Base-by-base conservation (phyloP, 1,140 invertebrate genomes). In the Pteromalus puparum region DNA sequence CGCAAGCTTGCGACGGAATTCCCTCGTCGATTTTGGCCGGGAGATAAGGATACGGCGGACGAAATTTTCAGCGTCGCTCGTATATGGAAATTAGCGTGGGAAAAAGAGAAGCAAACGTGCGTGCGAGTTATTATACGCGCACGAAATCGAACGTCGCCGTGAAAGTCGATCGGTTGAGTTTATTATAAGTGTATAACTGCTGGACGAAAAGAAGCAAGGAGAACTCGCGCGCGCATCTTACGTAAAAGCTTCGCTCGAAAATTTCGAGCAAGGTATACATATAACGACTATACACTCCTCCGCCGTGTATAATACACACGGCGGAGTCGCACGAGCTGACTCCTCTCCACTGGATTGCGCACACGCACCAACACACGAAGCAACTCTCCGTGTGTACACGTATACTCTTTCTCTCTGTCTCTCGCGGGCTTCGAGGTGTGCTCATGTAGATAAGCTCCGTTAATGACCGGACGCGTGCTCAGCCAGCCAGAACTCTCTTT, bases 391-490 rank as follows among this genome's bases (percentile, higher is more conserved):
- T 21, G 18, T n/a, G 15, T n/a, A 18, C n/a, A 73, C 30, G 21
- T 42, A 24, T 24, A 24, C 34, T 21, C 13, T 61, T 61, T n/a
- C 53, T 61, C 21, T n/a, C 53, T 61, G 53, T 61, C 38, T 53
- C 48, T 78, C 68, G 70, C 42, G 26, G 42, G 42, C 67, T 73
- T 53, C 89, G 92, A 93, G 92, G 92, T 92, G 92, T 93, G 92
- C 92, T 93, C 92, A 93, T 93, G 92, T 93, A 93, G 92, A 93
- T 93, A 93, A 93, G 92, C 92, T 93, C 91, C 90, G 92, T 93
- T 93, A 93, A 93, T 93, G 92, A 93, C 92, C 92, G 92, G 92
- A 93, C 92, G 92, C 91, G 91, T 90, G 92, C 87, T 93, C 92
- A 93, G 91, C 92, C 91, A 93, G 92, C 91, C 91, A 92, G 92